A percentile compares a stretch with the other conserved stretches of the same genome.
phyloP scores from a whole-genome alignment of 35 echinoderm and acorn worm species.

The Amphiura filiformis region DNA sequence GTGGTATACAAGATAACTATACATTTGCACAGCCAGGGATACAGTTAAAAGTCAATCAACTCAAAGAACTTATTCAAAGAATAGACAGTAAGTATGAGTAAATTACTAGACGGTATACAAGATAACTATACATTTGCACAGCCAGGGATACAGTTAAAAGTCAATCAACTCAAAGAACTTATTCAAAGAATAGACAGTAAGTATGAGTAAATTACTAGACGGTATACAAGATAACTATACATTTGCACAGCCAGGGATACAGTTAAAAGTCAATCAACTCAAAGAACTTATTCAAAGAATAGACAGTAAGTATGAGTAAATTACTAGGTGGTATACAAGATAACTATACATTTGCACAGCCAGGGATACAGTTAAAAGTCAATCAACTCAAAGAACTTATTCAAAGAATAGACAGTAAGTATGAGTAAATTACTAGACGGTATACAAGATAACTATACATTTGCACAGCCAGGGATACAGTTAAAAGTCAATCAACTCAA shows the following conservation, averaged over 20 bases:
- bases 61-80: slow-evolving; percentile 93
- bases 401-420: slow-evolving; percentile 88
- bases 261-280: slow-evolving; percentile 79
- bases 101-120: slow-evolving; percentile 94
- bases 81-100: slow-evolving; percentile 92
- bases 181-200: slow-evolving; percentile 96
- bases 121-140: slow-evolving; percentile 99
- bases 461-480: slow-evolving; percentile 97
- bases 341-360: slow-evolving; percentile 99
- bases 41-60: slow-evolving; percentile 81
- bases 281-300: slow-evolving; percentile 92
- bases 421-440: background rate
- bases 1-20: slow-evolving; percentile 98
- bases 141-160: slow-evolving; percentile 93
- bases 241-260: slow-evolving; percentile 97
- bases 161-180: slow-evolving; percentile 84
- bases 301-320: slow-evolving; percentile 58
- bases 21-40: slow-evolving; percentile 99
- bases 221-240: slow-evolving; percentile 67
- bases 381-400: slow-evolving; percentile 85
- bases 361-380: slow-evolving; percentile 90
- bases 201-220: background rate
- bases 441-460: slow-evolving; percentile 82
- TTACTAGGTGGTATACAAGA: background rate
- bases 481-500: slow-evolving; percentile 78